phyloP scores from a whole-genome alignment of 2,113 vertebrate genomes.

The Lasiurus cinereus region DNA sequence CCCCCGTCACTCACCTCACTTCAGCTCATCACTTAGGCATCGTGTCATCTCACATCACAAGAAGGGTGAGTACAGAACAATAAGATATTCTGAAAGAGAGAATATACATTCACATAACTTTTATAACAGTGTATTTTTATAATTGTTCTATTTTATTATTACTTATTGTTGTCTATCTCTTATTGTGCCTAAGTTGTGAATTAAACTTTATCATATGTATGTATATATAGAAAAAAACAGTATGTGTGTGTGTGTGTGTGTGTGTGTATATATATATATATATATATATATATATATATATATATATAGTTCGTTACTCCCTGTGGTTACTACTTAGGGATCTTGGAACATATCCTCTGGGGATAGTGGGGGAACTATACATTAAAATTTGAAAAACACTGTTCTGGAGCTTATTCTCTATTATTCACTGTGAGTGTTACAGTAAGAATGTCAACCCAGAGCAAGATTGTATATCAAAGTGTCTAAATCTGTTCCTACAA shows the following conservation, averaged over 20 bases:
- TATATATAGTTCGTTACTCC: neutral
- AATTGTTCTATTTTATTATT: neutral
- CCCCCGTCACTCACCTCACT: neutral
- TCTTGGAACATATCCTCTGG: neutral
- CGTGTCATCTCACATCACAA: neutral
- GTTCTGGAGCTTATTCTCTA: neutral
- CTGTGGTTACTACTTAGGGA: no score
- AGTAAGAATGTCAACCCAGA: neutral
- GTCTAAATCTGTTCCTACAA: neutral
- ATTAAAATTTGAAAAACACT: neutral
- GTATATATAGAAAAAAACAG: neutral
- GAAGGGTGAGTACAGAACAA: neutral
- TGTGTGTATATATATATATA: no score
- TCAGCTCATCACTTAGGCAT: neutral
- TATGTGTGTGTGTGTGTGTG: no score
- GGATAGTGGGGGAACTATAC: neutral
- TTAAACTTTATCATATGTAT: neutral
- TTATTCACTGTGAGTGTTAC: neutral
- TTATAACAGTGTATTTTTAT: neutral
- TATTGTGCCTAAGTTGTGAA: neutral
- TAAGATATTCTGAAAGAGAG: neutral
- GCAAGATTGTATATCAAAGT: accelerated
- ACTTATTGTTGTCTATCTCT: neutral
- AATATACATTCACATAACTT: neutral
- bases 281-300: no score